A percentile compares a stretch with the other conserved stretches of the same genome.
phyloP scores from a whole-genome alignment of 2,888 invertebrate genomes.

The Caenorhabditis sp. region DNA sequence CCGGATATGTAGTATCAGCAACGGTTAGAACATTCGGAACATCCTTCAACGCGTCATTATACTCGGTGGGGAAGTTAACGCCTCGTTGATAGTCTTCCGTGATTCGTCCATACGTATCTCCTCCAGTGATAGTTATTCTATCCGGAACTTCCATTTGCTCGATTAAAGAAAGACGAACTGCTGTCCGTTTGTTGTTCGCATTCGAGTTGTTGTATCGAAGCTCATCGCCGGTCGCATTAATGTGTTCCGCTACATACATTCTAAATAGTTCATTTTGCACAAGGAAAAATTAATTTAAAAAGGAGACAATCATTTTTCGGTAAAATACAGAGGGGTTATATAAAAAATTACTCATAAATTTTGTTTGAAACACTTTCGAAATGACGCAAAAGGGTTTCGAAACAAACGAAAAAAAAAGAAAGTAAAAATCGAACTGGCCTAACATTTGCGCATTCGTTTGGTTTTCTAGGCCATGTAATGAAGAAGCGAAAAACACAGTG shows the following conservation, averaged over 20 bases:
- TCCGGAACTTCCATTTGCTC: conserved; percentile 45
- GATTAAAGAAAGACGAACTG: conserved; percentile 29
- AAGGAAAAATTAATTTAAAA: too few relatives aligned
- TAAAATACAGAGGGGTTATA: too few relatives aligned
- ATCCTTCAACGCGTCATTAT: conserved; percentile 19
- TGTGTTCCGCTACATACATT: conserved; percentile 41
- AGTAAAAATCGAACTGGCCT: background rate
- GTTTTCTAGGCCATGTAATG: background rate
- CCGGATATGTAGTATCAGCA: conserved; percentile 35
- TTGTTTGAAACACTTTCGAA: background rate
- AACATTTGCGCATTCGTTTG: background rate
- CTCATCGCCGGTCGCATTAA: conserved; percentile 37
- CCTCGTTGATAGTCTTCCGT: conserved; percentile 25
- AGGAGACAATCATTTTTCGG: too few relatives aligned
- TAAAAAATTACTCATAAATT: too few relatives aligned
- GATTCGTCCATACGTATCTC: conserved; percentile 28
- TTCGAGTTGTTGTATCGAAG: conserved; percentile 14
- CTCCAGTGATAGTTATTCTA: conserved; percentile 34
- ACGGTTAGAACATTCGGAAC: conserved; percentile 32
- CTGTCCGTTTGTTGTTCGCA: conserved; percentile 1
- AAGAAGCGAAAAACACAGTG: background rate
- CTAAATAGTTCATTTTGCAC: background rate
- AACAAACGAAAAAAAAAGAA: background rate
- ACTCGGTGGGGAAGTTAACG: conserved; percentile 20
- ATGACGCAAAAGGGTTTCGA: background rate